Evolutionary conservation across 2,797 vertebrate species (phyloP).

Genomic region (Trichosurus vulpecula): DNA sequence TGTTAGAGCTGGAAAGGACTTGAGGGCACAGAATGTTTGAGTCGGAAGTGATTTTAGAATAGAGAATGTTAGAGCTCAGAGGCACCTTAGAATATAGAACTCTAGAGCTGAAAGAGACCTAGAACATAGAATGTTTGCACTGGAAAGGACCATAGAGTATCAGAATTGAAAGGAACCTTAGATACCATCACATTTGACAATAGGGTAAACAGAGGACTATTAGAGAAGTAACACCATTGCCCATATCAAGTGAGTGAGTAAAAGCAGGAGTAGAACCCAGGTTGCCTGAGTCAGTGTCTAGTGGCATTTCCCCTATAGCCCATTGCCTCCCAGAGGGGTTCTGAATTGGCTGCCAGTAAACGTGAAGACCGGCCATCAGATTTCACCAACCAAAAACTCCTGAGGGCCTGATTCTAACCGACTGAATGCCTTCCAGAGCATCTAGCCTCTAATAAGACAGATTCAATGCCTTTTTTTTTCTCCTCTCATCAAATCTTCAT

Average conservation of each 20-base stretch:
- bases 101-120: not conserved
- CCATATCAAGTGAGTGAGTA: not conserved
- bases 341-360: not conserved
- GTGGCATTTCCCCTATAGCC: not conserved
- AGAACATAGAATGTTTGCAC: not conserved
- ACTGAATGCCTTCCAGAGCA: constrained; percentile 82
- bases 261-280: not conserved
- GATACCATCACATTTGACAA: not conserved
- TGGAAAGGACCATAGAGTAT: not conserved
- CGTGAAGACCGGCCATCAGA: not conserved
- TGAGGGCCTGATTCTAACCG: constrained; percentile 77
- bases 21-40: not conserved
- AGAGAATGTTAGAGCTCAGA: not conserved
- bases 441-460: constrained; percentile 86
- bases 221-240: not conserved
- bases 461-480: constrained; percentile 76
- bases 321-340: not conserved
- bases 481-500: constrained; percentile 78
- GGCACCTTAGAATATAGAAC: not conserved
- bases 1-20: not conserved
- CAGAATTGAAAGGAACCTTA: not conserved
- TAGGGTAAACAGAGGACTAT: not conserved
- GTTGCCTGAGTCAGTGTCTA: not conserved
- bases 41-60: not conserved
- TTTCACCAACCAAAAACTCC: not conserved